These are phyloP conservation scores for Criorhina ranunculi DNA, from an alignment of 2,888 invertebrate species.

Conservation along the genomic window DNA sequence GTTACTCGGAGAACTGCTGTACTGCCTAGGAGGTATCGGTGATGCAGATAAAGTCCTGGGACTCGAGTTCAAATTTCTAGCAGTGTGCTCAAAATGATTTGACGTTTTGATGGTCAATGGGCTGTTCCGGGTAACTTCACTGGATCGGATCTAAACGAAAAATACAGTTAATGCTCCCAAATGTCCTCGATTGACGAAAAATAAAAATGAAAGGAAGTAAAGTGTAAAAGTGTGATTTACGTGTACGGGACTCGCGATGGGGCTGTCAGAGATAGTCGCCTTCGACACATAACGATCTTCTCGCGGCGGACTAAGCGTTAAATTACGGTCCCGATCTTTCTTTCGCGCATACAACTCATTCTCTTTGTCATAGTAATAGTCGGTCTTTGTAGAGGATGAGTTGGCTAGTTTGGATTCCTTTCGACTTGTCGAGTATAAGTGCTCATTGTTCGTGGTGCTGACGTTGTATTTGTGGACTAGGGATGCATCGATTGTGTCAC, in stretches of 20 bases:
- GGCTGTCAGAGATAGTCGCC: conserved; percentile 78
- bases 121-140: conserved; percentile 82
- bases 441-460: conserved; percentile 81
- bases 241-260: conserved; percentile 84
- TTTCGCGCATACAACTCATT: conserved; percentile 82
- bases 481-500: conserved; percentile 69
- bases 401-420: conserved; percentile 81
- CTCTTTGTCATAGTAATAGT: conserved; percentile 84
- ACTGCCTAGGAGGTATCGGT: conserved; percentile 81
- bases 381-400: conserved; percentile 80
- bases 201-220: conserved; percentile 39
- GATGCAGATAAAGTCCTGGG: conserved; percentile 83
- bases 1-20: conserved; percentile 86
- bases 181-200: conserved; percentile 6
- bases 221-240: conserved; percentile 80
- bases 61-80: conserved; percentile 82
- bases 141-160: conserved; percentile 82
- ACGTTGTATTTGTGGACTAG: conserved; percentile 66
- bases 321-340: conserved; percentile 80
- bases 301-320: conserved; percentile 82
- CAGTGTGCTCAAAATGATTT: conserved; percentile 82
- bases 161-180: conserved; percentile 26
- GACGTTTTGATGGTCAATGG: conserved; percentile 84
- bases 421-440: conserved; percentile 80
- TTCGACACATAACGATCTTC: conserved; percentile 81